A percentile compares a stretch with the other conserved stretches of the same genome.
phyloP scores from a whole-genome alignment of 30 jellyfish, hydroid and myxozoan species.

The Hydractinia symbiolongicarpus region DNA sequence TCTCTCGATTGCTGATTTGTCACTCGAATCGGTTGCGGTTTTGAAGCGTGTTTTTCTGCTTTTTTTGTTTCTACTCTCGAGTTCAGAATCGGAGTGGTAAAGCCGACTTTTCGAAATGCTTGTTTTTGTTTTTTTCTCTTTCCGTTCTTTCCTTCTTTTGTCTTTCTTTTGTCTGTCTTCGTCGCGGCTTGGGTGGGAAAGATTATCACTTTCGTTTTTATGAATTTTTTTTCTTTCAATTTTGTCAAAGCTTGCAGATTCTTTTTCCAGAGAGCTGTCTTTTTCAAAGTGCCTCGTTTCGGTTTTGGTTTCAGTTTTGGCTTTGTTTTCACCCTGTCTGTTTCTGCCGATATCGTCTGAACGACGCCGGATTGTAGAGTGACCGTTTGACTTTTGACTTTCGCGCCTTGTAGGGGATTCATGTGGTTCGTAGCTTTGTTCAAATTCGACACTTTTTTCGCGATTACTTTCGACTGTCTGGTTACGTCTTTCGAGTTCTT shows the following conservation, averaged over 20 bases:
- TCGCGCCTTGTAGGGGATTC: too few relatives aligned
- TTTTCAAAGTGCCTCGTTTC: slow-evolving; percentile 3
- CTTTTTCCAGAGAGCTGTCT: neutral
- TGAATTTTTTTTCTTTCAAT: too few relatives aligned
- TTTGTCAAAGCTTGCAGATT: neutral
- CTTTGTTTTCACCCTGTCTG: too few relatives aligned
- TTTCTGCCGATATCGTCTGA: too few relatives aligned
- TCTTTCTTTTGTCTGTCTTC: neutral
- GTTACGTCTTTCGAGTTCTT: too few relatives aligned
- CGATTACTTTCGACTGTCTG: too few relatives aligned
- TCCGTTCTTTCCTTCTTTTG: neutral
- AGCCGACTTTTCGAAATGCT: neutral
- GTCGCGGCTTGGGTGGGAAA: too few relatives aligned
- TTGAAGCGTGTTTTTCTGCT: neutral
- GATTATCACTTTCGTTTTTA: too few relatives aligned
- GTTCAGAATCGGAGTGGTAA: slow-evolving; percentile 43
- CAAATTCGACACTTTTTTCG: too few relatives aligned
- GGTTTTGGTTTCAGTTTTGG: neutral
- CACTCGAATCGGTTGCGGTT: neutral
- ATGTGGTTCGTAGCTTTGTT: too few relatives aligned
- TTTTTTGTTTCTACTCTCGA: slow-evolving; percentile 11
- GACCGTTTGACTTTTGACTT: too few relatives aligned
- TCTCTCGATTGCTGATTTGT: neutral
- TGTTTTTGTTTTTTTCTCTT: neutral
- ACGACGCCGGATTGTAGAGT: too few relatives aligned